Conservation (phyloP, 2,888 invertebrate genomes). For the Quadroppia sp. region DNA sequence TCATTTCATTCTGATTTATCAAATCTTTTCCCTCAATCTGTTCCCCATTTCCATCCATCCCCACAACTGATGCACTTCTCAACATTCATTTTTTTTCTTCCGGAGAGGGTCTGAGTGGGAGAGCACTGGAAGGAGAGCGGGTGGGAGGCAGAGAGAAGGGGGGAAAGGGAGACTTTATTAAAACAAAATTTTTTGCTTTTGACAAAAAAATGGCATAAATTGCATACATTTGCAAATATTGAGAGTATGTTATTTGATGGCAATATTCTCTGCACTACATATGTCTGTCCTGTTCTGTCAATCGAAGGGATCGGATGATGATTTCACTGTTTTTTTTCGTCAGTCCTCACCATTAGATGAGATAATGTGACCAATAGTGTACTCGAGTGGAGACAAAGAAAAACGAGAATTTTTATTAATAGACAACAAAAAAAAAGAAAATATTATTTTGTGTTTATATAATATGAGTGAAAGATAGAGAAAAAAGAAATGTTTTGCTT, state of each 20-base stretch:
- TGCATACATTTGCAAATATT: slow-evolving; percentile 14
- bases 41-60: slow-evolving; percentile 16
- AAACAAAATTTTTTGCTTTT: slow-evolving; percentile 23
- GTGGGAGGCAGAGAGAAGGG: background rate
- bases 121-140: background rate
- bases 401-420: background rate
- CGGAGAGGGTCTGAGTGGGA: background rate
- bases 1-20: slow-evolving; percentile 35
- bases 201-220: slow-evolving; percentile 32
- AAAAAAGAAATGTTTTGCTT: background rate
- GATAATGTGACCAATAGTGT: slow-evolving; percentile 31
- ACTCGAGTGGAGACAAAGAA: slow-evolving; percentile 32
- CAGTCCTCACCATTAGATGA: slow-evolving; percentile 9
- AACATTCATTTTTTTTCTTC: slow-evolving; percentile 29
- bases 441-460: no score
- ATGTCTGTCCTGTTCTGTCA: slow-evolving; percentile 1
- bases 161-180: slow-evolving; percentile 7
- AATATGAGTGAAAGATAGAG: background rate
- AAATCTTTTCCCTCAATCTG: slow-evolving; percentile 6
- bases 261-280: background rate
- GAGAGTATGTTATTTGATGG: slow-evolving; percentile 1
- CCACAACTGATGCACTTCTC: background rate
- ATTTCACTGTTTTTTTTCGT: slow-evolving; percentile 17
- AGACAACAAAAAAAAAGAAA: no score
- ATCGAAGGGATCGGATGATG: background rate